Percentiles rank a stretch among this genome's conserved stretches.
Conservation (phyloP, 2,797 vertebrate species). For the Eleutherodactylus coqui region DNA sequence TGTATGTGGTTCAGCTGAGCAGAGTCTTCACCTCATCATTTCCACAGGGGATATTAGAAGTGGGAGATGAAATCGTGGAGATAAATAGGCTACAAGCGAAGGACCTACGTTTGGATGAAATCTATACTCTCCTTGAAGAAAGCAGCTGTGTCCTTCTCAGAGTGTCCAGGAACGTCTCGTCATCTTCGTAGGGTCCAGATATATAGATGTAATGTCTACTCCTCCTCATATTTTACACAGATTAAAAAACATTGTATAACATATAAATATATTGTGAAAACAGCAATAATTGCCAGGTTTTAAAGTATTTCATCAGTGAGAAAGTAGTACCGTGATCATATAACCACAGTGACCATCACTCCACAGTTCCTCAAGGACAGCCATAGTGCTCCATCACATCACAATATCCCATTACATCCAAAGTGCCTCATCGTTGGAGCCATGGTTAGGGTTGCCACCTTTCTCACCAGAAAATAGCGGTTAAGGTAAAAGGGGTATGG, state of each 20-base stretch:
- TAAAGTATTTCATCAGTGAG: neutral
- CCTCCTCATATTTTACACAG: neutral
- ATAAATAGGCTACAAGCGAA: constrained; percentile 39
- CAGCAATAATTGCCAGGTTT: neutral
- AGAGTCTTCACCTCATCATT: constrained; percentile 37
- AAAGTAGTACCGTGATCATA: neutral
- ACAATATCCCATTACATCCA: neutral
- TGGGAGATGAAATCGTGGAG: constrained; percentile 55
- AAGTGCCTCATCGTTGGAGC: neutral
- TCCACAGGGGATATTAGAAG: constrained; percentile 48
- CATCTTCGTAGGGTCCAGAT: neutral
- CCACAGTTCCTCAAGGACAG: neutral
- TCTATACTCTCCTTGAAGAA: constrained; percentile 37
- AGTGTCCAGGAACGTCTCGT: neutral
- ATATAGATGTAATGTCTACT: neutral
- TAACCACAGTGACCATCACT: neutral
- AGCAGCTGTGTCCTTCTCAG: constrained; percentile 48
- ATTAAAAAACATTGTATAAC: neutral
- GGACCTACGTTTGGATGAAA: constrained; percentile 38
- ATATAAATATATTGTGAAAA: neutral
- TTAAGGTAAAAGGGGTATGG: too few species aligned
- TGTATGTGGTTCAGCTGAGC: constrained; percentile 50
- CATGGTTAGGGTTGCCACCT: too few species aligned
- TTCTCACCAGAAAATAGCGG: too few species aligned
- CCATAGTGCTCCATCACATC: neutral